phyloP scores from a whole-genome alignment of 2,888 invertebrate species.

The Odontothrips loti region DNA sequence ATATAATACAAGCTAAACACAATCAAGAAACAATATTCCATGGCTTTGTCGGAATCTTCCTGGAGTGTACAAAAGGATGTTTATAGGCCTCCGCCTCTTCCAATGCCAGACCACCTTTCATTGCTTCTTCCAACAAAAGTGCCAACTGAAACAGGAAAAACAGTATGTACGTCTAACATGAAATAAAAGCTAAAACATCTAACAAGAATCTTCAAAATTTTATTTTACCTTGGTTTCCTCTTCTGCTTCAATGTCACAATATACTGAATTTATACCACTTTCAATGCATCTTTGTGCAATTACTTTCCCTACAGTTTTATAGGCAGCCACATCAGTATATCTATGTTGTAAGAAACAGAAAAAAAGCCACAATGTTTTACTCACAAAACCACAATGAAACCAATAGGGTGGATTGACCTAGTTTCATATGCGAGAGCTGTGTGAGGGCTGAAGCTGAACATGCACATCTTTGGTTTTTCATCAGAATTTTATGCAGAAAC shows the following conservation, averaged over 20 bases:
- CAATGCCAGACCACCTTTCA: neutral
- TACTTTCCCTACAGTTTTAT: neutral
- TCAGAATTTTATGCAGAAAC: too few relatives aligned
- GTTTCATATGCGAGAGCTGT: too few relatives aligned
- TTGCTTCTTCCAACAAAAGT: neutral
- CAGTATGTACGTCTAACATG: neutral
- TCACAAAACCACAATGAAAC: neutral
- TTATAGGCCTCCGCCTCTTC: neutral
- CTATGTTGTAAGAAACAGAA: neutral
- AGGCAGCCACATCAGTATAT: neutral
- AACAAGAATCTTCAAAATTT: neutral
- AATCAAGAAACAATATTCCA: neutral
- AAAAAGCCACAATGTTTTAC: neutral
- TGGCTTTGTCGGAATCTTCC: neutral
- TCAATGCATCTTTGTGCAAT: conserved; percentile 8
- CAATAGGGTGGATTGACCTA: too few relatives aligned
- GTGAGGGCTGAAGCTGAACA: too few relatives aligned
- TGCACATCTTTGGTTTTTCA: too few relatives aligned
- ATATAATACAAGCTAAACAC: neutral
- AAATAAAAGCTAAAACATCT: neutral
- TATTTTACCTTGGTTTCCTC: conserved; percentile 5
- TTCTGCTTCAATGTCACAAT: neutral
- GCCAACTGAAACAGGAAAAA: neutral
- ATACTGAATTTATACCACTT: conserved; percentile 2
- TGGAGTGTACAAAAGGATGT: neutral